phyloP scores from a whole-genome alignment of 2,113 vertebrate species.

The Ageneiosus marmoratus region DNA sequence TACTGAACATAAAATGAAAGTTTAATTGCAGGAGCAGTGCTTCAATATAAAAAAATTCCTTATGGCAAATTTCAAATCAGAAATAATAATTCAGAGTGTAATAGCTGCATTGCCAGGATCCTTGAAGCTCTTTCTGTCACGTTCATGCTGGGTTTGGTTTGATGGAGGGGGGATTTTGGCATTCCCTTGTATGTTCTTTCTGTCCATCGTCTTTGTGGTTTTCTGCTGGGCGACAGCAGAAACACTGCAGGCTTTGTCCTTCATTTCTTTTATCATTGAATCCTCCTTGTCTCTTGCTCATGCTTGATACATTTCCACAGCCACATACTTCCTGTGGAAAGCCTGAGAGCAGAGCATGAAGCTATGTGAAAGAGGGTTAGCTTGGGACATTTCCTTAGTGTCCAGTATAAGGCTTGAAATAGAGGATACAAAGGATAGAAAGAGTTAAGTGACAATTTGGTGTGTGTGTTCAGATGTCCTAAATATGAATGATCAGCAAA shows the following conservation, averaged over 20 bases:
- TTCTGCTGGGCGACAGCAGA: slow-evolving; percentile 8
- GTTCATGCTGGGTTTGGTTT: slow-evolving; percentile 14
- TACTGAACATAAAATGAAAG: neutral
- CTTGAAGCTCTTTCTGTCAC: neutral
- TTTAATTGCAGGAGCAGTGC: neutral
- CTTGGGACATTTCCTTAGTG: neutral
- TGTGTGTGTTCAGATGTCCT: neutral
- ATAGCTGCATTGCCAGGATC: neutral
- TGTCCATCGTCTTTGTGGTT: slow-evolving; percentile 14
- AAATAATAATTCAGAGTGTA: neutral
- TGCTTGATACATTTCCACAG: neutral
- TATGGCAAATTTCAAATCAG: neutral
- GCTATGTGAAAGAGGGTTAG: neutral
- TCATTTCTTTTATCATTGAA: slow-evolving; percentile 15
- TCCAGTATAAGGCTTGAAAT: neutral
- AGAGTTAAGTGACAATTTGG: neutral
- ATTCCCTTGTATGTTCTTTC: slow-evolving; percentile 12
- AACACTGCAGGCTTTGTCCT: slow-evolving; percentile 38
- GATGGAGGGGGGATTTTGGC: slow-evolving; percentile 3
- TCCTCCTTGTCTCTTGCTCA: neutral
- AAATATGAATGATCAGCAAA: neutral
- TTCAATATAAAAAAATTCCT: neutral
- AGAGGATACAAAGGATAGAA: neutral
- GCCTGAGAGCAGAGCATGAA: neutral
- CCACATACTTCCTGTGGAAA: slow-evolving; percentile 20